These are phyloP conservation scores for Peribatodes rhomboidaria DNA, from an alignment of 2,888 invertebrate species.

Conservation along the genomic window DNA sequence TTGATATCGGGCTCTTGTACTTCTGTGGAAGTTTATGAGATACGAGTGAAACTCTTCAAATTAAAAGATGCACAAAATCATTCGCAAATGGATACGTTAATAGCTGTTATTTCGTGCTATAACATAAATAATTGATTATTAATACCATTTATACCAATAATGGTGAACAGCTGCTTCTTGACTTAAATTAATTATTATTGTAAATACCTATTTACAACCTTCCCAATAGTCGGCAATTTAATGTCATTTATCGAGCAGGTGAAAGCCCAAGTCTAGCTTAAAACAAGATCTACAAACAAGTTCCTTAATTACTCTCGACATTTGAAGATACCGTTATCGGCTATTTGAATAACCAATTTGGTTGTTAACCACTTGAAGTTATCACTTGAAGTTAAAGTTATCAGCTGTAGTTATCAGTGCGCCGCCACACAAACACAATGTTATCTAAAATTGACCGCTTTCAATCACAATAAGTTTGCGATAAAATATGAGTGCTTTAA, in stretches of 20 bases:
- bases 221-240: neutral
- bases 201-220: no score
- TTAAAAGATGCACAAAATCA: no score
- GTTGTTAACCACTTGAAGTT: slow-evolving; percentile 38
- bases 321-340: slow-evolving; percentile 33
- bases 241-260: neutral
- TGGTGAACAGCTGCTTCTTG: neutral
- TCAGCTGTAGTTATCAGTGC: slow-evolving; percentile 11
- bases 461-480: slow-evolving; percentile 22
- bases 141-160: neutral
- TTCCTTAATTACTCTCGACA: slow-evolving; percentile 13
- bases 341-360: slow-evolving; percentile 30
- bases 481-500: slow-evolving; percentile 1
- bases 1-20: slow-evolving; percentile 19
- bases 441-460: slow-evolving; percentile 40
- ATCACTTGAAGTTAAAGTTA: slow-evolving; percentile 35
- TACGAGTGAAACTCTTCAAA: neutral
- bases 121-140: neutral
- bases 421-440: slow-evolving; percentile 32
- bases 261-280: slow-evolving; percentile 4
- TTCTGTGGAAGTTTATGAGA: neutral
- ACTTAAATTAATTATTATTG: neutral
- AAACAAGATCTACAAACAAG: slow-evolving; percentile 10
- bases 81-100: no score
- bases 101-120: no score